phyloP scores from a whole-genome alignment of 37 sponge, comb jelly and placozoan species.

The Aplysina aerophoba region DNA sequence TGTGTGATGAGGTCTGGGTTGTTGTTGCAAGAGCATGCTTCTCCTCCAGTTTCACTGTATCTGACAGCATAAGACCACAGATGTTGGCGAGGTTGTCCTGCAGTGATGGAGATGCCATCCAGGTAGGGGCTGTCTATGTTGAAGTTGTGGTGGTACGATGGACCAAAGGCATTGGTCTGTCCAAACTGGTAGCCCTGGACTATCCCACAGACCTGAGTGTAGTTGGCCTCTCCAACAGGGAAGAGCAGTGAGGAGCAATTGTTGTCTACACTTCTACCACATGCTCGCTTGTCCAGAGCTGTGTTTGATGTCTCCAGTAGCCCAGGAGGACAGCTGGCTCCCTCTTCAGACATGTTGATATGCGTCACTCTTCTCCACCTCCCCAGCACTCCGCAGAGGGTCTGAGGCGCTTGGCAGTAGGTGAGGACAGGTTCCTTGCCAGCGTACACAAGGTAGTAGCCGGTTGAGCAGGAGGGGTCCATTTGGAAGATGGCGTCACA shows the following conservation, averaged over 20 bases:
- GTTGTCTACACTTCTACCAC: conserved; percentile 10
- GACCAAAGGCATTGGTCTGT: conserved; percentile 21
- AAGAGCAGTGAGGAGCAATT: conserved; percentile 1
- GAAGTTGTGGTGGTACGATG: neutral
- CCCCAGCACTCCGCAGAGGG: conserved; percentile 21
- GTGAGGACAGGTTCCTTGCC: conserved; percentile 6
- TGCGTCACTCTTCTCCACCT: conserved; percentile 24
- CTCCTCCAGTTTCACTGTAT: neutral
- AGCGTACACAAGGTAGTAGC: conserved; percentile 2
- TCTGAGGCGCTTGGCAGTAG: conserved; percentile 7
- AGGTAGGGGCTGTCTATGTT: conserved; percentile 5
- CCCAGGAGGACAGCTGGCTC: conserved; percentile 18
- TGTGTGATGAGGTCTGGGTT: too few relatives aligned
- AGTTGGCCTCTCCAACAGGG: neutral
- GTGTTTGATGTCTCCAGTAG: neutral
- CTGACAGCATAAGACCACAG: conserved; percentile 27
- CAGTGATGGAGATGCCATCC: conserved; percentile 32
- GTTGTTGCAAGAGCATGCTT: conserved; percentile 14
- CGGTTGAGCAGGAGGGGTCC: conserved; percentile 10
- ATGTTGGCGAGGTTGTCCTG: conserved; percentile 23
- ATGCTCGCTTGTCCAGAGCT: conserved; percentile 10
- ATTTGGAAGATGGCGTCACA: conserved; percentile 16
- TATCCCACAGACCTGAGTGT: conserved; percentile 27
- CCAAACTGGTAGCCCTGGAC: conserved; percentile 10
- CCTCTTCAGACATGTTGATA: conserved; percentile 28